Evolutionary conservation across 2,113 vertebrate genomes (phyloP), one percentile per base, ranked within the genome.

Genomic region (Hippocampus barbouri): DNA sequence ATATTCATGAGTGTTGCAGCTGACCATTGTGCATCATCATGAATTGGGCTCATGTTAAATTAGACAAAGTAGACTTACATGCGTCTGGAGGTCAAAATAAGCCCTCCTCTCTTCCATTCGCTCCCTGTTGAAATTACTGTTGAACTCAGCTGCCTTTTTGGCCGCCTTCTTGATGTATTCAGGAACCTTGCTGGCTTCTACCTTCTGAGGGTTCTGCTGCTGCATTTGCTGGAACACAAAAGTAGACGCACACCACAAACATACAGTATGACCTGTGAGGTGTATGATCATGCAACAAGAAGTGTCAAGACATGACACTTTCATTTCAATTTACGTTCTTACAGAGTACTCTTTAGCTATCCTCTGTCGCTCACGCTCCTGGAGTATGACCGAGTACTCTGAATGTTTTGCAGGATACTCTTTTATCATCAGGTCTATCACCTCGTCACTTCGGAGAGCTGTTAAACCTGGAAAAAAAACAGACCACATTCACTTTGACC

Each of bases 101-200:
- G 97, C 97, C 89, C 97, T 93, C 83, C 97, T 93, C 83, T 99
- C 97, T 77, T 99, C 97, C 96, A 98, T 97, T 10, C 97, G 93
- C 54, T 99, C 97, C 78, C 97, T 90, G 79, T 99, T 99, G 73
- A 99, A 93, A 86, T 94, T 97, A 83, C 95, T 98, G 90, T 99
- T 99, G 77, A 98, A 99, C 70, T 99, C 97, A 0, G 97, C 97
- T 38, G 97, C 97, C 81, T 98, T 99, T 82, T 94, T 97, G 63
- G 97, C 97, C 63, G 97, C 97, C 83, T 98, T 98, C 91, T 99
- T 98, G 62, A 99, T 98, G 74, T 99, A 99, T 80, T 99, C 97
- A 0, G 97, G 96, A 77, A 98, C 97, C 90, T 97, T 99, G 87
- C 97, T 97, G 80, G 97, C 95, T 86, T 99, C 97, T 12, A 99